Base-by-base conservation (phyloP, 2,113 vertebrate genomes). In the Hiodon tergisus region DNA sequence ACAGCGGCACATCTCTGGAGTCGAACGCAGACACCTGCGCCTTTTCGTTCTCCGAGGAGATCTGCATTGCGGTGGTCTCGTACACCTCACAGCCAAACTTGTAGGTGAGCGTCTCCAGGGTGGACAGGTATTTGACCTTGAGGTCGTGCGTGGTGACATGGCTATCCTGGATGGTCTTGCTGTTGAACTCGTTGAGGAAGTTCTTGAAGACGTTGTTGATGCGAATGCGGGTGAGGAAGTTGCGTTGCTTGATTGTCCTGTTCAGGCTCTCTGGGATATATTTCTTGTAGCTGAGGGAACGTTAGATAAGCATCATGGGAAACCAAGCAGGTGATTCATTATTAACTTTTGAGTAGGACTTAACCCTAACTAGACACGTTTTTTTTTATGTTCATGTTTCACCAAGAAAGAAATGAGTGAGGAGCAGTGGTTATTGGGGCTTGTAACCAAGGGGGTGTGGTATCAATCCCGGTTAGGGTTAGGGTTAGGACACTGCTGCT, bases 181-280 rank as follows among this genome's bases (percentile, higher is more conserved):
- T 92, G 85, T 91, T 94, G 77, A 95, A 95, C 80, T 94, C 92
- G 5, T 94, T 93, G 0, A 95, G 88, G 77, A 95, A 95, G 71
- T 90, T 88, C 82, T 91, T 94, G 86, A 95, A 95, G 55, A 95
- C 91, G 0, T 94, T 95, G 71, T 91, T 90, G 78, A 95, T 95
- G 4, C 94, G 87, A 67, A 94, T 86, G 71, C 92, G 90, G 5
- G 92, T 94, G 57, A 95, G 78, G 77, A 94, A 80, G 67, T 94
- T 95, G 83, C 92, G 91, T 78, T 93, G 92, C 68, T 87, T 89
- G 85, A 95, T 95, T 11, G 89, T 90, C 8, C 84, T 89, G 81
- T 93, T 93, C 81, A 95, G 58, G 1, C 84, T 89, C 79, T 91
- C 91, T 0, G 94, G 94, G 82, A 95, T 94, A 75, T 93, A 94